Base-by-base conservation (phyloP, 2,113 vertebrate species). In the Caranx melampygus region DNA sequence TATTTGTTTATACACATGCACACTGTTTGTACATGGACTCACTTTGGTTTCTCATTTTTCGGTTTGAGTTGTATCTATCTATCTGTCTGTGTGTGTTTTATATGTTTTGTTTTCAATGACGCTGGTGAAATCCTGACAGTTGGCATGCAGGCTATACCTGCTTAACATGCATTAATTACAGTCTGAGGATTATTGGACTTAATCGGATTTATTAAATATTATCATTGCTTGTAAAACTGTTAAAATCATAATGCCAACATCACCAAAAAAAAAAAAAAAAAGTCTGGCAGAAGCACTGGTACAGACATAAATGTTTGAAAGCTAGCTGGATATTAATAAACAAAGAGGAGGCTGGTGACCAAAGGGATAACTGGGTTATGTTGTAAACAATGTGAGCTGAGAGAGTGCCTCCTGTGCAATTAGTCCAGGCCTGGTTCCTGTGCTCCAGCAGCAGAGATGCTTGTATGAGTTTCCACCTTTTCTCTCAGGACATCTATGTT, bases 331-430 rank as follows among this genome's bases (percentile, higher is more conserved):
- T 26, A 26, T 26, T 26, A 26, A 26, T 26, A 26, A 26, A 26
- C 26, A 26, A 26, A 26, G 26, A 26, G 26, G 26, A 26, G 70
- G 3, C 15, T 5, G 63, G 20, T 57, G 6, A 8, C 33, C 9
- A 20, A 16, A 65, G 40, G 55, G 5, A 44, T 21, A 79, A 45
- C 14, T 67, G 70, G 54, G 78, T 81, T 78, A 52, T 31, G 67
- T 7, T 37, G 47, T 73, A 63, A 81, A 68, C 78, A 72, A 12
- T 5, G 1, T 0, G 3, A 59, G 75, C 15, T 31, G 34, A 40
- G 33, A 31, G 52, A 42, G 42, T 5, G 51, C 44, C 59, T 74
- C 16, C 45, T 34, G 52, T 33, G 78, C 45, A 11, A 64, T 69
- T 61, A 18, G 51, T 21, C 10, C 11, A 5, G 18, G 4, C 31